phyloP scores from a whole-genome alignment of 2,888 invertebrate genomes.

The Pyrrhopygopsis socrates region DNA sequence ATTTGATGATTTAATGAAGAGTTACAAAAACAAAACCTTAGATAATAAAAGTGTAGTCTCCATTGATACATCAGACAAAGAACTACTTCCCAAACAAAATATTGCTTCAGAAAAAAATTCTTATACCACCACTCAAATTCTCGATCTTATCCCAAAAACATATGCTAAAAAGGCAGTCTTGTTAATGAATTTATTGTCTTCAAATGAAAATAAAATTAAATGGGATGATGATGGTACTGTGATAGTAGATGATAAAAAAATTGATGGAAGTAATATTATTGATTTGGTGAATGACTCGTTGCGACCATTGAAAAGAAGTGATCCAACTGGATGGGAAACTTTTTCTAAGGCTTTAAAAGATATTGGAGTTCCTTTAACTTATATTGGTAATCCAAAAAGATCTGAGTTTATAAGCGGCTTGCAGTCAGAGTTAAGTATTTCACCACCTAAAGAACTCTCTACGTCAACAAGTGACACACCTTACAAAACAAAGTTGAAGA shows the following conservation, averaged over 20 bases:
- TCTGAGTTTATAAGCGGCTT: conserved; percentile 51
- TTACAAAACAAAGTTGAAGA: conserved; percentile 47
- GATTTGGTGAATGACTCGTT: conserved; percentile 84
- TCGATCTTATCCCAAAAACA: not conserved
- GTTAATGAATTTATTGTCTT: not conserved
- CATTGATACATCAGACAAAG: not conserved
- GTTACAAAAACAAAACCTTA: not conserved
- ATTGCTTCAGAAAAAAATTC: not conserved
- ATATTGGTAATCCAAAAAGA: conserved; percentile 82
- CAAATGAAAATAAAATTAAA: not conserved
- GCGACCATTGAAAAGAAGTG: conserved; percentile 81
- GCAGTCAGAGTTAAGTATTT: conserved; percentile 7
- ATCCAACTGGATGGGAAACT: conserved; percentile 84
- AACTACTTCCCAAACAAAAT: not conserved
- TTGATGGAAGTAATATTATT: conserved; percentile 82
- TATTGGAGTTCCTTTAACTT: conserved; percentile 77
- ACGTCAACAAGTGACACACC: conserved; percentile 13
- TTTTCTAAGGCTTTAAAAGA: conserved; percentile 81
- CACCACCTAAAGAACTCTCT: not conserved
- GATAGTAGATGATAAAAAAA: not conserved
- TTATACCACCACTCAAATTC: not conserved
- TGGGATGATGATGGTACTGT: not conserved
- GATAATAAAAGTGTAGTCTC: not conserved
- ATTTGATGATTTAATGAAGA: not conserved
- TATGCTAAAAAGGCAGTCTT: not conserved